Conservation (phyloP, 2,888 invertebrate species). For the Thyatira batis region DNA sequence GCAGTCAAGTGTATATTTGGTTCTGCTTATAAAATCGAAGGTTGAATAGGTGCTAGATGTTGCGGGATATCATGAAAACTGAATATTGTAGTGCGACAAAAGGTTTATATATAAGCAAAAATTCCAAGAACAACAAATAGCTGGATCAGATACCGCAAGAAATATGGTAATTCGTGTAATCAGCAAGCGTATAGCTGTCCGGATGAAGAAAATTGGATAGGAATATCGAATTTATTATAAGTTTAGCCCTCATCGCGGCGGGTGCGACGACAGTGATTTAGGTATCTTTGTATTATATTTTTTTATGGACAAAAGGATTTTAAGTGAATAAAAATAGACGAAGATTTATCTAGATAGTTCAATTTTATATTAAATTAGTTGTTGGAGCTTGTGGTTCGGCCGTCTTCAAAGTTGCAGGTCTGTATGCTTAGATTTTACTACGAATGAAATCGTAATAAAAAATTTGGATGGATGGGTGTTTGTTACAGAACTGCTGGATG, state of each 20-base stretch:
- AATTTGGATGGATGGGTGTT: too few species aligned
- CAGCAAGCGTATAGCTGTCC: slow-evolving; percentile 10
- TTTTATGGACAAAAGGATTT: neutral
- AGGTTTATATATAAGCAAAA: slow-evolving; percentile 3
- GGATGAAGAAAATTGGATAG: slow-evolving; percentile 16
- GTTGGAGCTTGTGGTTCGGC: too few species aligned
- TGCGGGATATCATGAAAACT: neutral
- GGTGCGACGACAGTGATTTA: neutral
- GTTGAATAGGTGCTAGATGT: neutral
- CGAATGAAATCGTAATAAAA: too few species aligned
- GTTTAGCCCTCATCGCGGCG: neutral
- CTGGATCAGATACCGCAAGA: slow-evolving; percentile 26
- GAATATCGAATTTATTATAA: slow-evolving; percentile 4
- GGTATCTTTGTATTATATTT: neutral
- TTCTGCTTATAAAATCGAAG: neutral
- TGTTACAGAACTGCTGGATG: too few species aligned
- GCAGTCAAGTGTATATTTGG: too few species aligned
- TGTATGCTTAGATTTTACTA: too few species aligned
- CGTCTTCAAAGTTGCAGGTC: too few species aligned
- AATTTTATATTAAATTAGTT: too few species aligned
- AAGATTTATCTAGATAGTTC: too few species aligned
- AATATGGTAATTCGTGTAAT: slow-evolving; percentile 40
- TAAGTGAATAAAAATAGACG: neutral
- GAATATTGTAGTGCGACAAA: neutral
- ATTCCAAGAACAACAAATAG: slow-evolving; percentile 16